Conservation (phyloP, 2,797 vertebrate genomes). For the Phaenicophaeus curvirostris region DNA sequence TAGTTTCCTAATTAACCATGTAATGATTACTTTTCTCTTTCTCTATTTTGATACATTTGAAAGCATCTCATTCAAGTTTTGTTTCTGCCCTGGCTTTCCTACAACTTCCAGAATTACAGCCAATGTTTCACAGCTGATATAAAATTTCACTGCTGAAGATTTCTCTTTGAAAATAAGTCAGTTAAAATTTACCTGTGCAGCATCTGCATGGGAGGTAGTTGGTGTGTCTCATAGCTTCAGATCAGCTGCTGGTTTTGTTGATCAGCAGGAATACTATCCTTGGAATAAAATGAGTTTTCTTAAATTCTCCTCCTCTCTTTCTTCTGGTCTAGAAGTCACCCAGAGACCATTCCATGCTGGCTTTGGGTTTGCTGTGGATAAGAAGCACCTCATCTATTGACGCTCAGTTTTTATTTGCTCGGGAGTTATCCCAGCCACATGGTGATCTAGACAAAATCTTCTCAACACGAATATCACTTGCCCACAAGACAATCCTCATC, state of each 20-base stretch:
- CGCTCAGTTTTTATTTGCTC: background rate
- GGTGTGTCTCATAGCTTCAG: background rate
- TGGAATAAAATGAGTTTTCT: background rate
- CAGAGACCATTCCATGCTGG: background rate
- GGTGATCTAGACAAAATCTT: background rate
- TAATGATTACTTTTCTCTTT: background rate
- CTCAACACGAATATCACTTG: background rate
- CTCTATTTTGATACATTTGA: background rate
- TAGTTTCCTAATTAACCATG: slow-evolving; percentile 7
- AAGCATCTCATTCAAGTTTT: background rate
- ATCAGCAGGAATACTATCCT: background rate
- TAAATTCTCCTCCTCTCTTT: background rate
- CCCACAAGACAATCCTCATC: too few relatives aligned
- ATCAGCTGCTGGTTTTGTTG: background rate
- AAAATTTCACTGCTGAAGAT: background rate
- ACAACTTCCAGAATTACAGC: background rate
- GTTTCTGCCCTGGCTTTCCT: background rate
- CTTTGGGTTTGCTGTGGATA: background rate
- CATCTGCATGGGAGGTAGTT: background rate
- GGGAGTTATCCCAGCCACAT: background rate
- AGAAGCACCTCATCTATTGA: background rate
- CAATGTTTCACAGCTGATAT: background rate
- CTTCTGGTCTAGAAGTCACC: background rate
- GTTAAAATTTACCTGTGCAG: background rate
- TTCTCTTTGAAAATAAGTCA: background rate